Conservation (phyloP, 2,888 invertebrate species). For the Monopis laevigella region DNA sequence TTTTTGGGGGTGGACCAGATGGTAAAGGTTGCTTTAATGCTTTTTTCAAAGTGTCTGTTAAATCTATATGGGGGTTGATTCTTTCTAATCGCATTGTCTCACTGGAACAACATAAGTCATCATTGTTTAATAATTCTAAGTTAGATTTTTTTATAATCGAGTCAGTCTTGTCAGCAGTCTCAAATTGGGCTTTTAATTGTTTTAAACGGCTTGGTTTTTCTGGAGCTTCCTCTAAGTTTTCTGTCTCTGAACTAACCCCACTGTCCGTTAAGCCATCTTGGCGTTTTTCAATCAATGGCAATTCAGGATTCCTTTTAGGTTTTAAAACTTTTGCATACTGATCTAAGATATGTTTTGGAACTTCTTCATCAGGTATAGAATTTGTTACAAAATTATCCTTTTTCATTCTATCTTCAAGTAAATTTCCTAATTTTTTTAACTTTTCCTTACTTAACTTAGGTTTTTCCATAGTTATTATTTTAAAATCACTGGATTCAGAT, state of each 20-base stretch:
- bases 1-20: conserved; percentile 76
- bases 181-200: conserved; percentile 18
- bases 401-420: conserved; percentile 53
- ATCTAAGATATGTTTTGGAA: conserved; percentile 53
- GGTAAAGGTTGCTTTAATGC: conserved; percentile 75
- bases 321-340: conserved; percentile 57
- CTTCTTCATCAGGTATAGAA: conserved; percentile 46
- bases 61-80: conserved; percentile 49
- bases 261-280: conserved; percentile 56
- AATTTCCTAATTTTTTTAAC: conserved; percentile 43
- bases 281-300: no score
- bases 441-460: conserved; percentile 45
- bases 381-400: conserved; percentile 44
- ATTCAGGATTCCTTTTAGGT: conserved; percentile 35
- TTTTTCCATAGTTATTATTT: conserved; percentile 43
- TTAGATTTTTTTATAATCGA: conserved; percentile 28
- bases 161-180: conserved; percentile 14
- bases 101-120: conserved; percentile 37
- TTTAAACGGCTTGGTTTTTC: conserved; percentile 29
- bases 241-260: conserved; percentile 60
- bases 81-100: conserved; percentile 51
- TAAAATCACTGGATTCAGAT: conserved; percentile 43
- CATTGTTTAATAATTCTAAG: conserved; percentile 36
- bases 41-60: conserved; percentile 71
- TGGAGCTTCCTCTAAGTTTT: conserved; percentile 42